Base-by-base conservation (phyloP, 2,113 vertebrate species). In the Struthio camelus region DNA sequence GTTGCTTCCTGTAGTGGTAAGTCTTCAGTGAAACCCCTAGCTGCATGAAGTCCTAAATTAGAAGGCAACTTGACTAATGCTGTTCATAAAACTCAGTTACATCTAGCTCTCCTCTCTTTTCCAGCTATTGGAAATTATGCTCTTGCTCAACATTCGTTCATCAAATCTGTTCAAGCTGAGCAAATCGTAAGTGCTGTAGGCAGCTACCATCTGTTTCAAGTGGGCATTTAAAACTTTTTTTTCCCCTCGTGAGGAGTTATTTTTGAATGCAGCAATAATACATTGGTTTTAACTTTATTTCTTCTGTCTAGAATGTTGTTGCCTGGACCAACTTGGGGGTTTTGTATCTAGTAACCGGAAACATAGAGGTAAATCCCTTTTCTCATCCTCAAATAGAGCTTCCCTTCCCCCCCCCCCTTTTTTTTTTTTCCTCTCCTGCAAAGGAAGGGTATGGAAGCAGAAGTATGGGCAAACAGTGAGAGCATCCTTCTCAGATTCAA, bases 241-340 rank as follows among this genome's bases (percentile, higher is more conserved):
- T 58, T 30, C 19, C 25, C 44, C 46, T 30, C 8, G 22, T 79
- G 24, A 72, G 56, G 14, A 62, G 42, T 59, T 85, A 40, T 90
- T 94, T 95, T 89, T 87, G 54, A 75, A 56, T 61, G 70, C 24
- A 81, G 3, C 85, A 89, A 67, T 80, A 56, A 76, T 54, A 10
- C 14, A 56, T 25, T 51, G 4, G 16, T 25, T 86, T 86, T 91
- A 75, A 93, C 78, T 93, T 85, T 24, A 44, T 89, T 94, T 80
- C 30, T 93, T 96, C 28, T 85, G 24, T 95, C 23, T 96, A 99
- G 99, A 99, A 99, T 97, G 97, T 98, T 93, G 98, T 98, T 91
- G 99, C 99, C 6, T 99, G 99, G 99, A 99, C 99, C 83, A 99
- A 99, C 97, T 97, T 99, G 89, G 99, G 99, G 24, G 98, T 98